phyloP scores from a whole-genome alignment of 2,797 vertebrate genomes.

The Enteromius viviparus region DNA sequence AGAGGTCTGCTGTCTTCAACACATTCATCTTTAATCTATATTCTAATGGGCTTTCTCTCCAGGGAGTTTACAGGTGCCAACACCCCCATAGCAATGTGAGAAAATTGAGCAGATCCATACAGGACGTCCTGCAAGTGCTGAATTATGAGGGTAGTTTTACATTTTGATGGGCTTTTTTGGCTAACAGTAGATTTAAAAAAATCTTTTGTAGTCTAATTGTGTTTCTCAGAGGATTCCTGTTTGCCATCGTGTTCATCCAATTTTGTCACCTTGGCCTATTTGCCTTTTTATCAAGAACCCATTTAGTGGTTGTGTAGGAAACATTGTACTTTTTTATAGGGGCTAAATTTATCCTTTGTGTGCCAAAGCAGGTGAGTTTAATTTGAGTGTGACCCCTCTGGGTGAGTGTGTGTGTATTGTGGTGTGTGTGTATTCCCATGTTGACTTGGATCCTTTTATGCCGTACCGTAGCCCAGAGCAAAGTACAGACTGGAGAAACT shows the following conservation, averaged over 20 bases:
- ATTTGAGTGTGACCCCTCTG: conserved; percentile 56
- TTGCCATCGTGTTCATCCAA: background rate
- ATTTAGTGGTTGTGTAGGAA: conserved; percentile 46
- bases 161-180: conserved; percentile 9
- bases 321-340: conserved; percentile 45
- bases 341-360: conserved; percentile 48
- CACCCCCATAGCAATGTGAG: conserved; percentile 33
- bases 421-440: conserved; percentile 46
- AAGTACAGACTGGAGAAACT: conserved; percentile 42
- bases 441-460: conserved; percentile 40
- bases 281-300: conserved; percentile 39
- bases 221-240: conserved; percentile 7
- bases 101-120: conserved; percentile 32
- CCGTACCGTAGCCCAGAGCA: conserved; percentile 51
- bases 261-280: conserved; percentile 45
- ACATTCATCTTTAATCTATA: conserved; percentile 60
- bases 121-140: background rate
- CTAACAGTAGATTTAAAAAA: background rate
- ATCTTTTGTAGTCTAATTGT: background rate
- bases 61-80: conserved; percentile 49
- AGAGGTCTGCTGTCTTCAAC: conserved; percentile 36
- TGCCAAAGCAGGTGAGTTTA: conserved; percentile 58
- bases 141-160: background rate
- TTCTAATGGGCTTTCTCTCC: conserved; percentile 57
- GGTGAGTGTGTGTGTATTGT: conserved; percentile 40